Percentiles rank a stretch among this genome's conserved stretches.
phyloP scores from a whole-genome alignment of 2,797 vertebrate genomes.

The Oophaga sylvatica region DNA sequence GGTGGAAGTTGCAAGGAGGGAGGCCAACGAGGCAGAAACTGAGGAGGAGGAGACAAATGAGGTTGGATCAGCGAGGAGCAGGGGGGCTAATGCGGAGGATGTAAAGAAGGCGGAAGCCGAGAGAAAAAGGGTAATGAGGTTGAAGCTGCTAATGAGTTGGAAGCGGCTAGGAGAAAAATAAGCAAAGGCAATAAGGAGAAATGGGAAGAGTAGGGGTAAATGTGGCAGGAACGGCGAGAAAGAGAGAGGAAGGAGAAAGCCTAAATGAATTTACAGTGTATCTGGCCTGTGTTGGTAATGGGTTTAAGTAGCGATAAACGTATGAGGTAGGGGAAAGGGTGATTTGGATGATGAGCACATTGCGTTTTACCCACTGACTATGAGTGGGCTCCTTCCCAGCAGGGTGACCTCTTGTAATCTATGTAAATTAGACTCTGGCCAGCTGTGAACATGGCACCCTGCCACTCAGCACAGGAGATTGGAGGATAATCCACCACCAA shows the following conservation, averaged over 20 bases:
- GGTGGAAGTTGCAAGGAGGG: no score
- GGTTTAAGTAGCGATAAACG: background rate
- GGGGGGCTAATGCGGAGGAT: no score
- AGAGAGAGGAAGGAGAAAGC: background rate
- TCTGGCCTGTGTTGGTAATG: background rate
- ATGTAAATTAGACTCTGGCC: background rate
- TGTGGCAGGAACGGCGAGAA: no score
- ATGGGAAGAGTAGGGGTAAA: background rate
- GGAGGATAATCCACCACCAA: slow-evolving; percentile 8
- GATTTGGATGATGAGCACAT: background rate
- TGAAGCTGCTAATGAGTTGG: no score
- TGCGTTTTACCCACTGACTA: background rate
- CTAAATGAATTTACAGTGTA: background rate
- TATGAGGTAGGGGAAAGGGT: background rate
- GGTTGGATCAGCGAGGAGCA: no score
- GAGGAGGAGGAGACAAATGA: background rate
- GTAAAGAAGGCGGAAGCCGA: no score
- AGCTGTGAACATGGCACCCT: background rate
- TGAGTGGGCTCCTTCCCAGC: background rate
- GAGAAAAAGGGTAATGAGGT: no score
- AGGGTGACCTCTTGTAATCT: slow-evolving; percentile 26
- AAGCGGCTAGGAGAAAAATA: no score
- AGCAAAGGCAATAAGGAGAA: background rate
- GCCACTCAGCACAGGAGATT: slow-evolving; percentile 23
- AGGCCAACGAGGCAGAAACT: no score